Percentiles rank a stretch among this genome's conserved stretches.
phyloP scores from a whole-genome alignment of 2,797 vertebrate genomes.

The Margarornis squamiger region DNA sequence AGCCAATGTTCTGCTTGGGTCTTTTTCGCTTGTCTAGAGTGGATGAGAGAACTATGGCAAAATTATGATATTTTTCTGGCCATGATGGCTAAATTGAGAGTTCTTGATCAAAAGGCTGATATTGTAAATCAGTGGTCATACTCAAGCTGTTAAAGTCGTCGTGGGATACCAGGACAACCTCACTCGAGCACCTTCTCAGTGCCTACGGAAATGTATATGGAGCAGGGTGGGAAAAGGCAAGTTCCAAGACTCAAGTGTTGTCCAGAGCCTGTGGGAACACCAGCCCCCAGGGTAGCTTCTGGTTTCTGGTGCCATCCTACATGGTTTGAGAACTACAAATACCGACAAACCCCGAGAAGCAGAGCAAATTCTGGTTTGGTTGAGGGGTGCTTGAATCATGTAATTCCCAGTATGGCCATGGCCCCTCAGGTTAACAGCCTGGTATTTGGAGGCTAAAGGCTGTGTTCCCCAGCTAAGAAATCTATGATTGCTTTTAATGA shows the following conservation, averaged over 20 bases:
- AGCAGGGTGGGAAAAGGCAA: neutral
- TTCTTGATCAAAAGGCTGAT: neutral
- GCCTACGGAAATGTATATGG: neutral
- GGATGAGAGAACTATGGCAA: neutral
- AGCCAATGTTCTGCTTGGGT: neutral
- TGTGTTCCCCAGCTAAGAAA: neutral
- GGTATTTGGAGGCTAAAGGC: neutral
- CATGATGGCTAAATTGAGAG: neutral
- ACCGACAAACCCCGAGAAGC: neutral
- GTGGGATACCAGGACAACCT: neutral
- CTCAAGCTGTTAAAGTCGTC: neutral
- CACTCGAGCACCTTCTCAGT: neutral
- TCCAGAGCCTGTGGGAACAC: neutral
- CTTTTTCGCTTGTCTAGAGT: neutral
- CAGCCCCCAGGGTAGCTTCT: neutral
- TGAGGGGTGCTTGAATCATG: rapidly evolving
- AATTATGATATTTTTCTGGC: neutral
- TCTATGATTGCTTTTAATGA: neutral
- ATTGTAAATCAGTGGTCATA: neutral
- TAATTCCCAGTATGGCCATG: neutral
- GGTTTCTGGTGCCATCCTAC: neutral
- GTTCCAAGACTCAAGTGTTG: too few species aligned
- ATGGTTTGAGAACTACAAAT: neutral
- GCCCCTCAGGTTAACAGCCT: neutral
- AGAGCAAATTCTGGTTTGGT: neutral